Percentiles rank a stretch among this genome's conserved stretches.
phyloP scores from a whole-genome alignment of 2,888 invertebrate species.

The Latrodectus hesperus region DNA sequence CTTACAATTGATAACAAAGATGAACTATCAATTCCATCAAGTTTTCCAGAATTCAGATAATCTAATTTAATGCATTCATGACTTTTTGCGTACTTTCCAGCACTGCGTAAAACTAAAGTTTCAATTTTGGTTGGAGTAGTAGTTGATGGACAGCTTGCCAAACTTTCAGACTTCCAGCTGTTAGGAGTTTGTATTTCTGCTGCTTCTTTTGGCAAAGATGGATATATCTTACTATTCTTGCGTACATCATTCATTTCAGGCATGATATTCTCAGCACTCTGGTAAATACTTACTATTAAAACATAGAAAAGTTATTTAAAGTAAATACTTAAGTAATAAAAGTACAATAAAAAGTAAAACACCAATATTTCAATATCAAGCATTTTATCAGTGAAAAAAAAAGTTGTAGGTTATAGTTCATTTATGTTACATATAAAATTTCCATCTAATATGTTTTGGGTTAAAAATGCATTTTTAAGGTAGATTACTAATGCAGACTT shows the following conservation, averaged over 20 bases:
- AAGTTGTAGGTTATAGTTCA: too few species aligned
- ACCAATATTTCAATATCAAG: too few species aligned
- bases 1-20: conserved; percentile 53
- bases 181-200: not conserved
- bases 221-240: conserved; percentile 18
- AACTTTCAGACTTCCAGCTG: not conserved
- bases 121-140: conserved; percentile 14
- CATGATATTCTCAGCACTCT: conserved; percentile 48
- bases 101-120: conserved; percentile 48
- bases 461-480: too few species aligned
- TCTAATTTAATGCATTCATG: conserved; percentile 45
- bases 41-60: not conserved
- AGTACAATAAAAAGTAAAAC: not conserved
- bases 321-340: not conserved
- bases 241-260: not conserved
- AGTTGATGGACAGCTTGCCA: not conserved
- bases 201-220: not conserved
- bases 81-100: conserved; percentile 48
- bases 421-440: too few species aligned
- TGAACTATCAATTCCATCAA: conserved; percentile 35
- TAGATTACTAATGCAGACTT: too few species aligned
- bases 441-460: too few species aligned
- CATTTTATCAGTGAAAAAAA: too few species aligned
- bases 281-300: conserved; percentile 43
- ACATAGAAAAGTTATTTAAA: not conserved